Percentiles rank a stretch among this genome's conserved stretches.
Evolutionary conservation across 2,797 vertebrate genomes (phyloP).

Genomic region (Sternarchorhynchus goeldii): DNA sequence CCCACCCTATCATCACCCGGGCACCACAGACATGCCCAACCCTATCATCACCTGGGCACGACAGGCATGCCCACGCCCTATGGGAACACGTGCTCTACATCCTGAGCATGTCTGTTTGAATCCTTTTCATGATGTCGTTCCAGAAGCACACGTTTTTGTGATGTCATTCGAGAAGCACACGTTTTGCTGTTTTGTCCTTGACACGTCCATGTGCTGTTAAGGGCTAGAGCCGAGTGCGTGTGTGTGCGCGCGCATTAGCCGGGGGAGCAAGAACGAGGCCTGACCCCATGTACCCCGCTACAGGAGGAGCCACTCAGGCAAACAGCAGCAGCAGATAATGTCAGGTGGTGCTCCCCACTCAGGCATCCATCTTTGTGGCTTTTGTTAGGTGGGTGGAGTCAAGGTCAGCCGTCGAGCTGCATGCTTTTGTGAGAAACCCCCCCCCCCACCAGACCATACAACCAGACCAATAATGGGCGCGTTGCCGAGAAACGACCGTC

Average conservation of each 20-base stretch:
- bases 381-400: slow-evolving; percentile 70
- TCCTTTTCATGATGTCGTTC: too few relatives aligned
- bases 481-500: slow-evolving; percentile 61
- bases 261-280: slow-evolving; percentile 8
- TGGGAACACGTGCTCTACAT: too few relatives aligned
- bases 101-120: too few relatives aligned
- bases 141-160: not conserved
- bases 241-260: slow-evolving; percentile 39
- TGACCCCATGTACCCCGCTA: slow-evolving; percentile 25
- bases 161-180: not conserved
- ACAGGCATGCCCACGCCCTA: too few relatives aligned
- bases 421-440: slow-evolving; percentile 58
- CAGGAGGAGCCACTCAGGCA: slow-evolving; percentile 50
- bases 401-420: slow-evolving; percentile 76
- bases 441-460: slow-evolving; percentile 31
- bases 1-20: too few relatives aligned
- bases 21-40: too few relatives aligned
- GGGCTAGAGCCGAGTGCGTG: slow-evolving; percentile 3
- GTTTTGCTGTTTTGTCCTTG: not conserved
- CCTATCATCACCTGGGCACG: too few relatives aligned
- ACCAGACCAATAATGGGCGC: slow-evolving; percentile 65
- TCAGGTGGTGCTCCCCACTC: slow-evolving; percentile 61
- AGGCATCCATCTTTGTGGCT: slow-evolving; percentile 72
- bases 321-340: slow-evolving; percentile 57
- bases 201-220: not conserved